Conservation (phyloP, 2,888 invertebrate species). For the Pardosa pseudoannulata region DNA sequence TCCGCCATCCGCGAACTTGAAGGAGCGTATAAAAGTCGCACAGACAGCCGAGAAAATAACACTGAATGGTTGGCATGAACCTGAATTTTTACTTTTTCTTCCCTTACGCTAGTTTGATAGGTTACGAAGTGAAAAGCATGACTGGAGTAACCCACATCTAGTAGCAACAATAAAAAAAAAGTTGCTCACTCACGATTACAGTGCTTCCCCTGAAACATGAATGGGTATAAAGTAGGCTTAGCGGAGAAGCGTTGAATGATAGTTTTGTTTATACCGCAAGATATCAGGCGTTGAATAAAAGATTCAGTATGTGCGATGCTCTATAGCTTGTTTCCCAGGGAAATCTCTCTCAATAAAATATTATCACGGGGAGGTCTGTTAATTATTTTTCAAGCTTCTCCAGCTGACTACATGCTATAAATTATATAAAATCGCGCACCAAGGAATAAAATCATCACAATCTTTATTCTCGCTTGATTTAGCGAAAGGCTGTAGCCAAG, state of each 20-base stretch:
- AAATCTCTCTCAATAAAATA: not conserved
- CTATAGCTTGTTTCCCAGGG: not conserved
- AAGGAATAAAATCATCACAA: no score
- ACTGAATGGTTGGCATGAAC: not conserved
- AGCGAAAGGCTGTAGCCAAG: no score
- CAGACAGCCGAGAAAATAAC: not conserved
- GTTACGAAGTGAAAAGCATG: not conserved
- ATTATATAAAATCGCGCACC: no score
- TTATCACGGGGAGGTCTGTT: no score
- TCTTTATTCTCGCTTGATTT: no score
- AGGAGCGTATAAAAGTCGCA: not conserved
- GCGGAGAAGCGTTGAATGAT: not conserved
- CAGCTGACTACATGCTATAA: no score
- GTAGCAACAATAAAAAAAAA: not conserved
- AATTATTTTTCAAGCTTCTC: no score
- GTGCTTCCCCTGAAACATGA: not conserved
- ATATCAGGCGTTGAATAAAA: not conserved
- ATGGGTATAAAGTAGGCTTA: not conserved
- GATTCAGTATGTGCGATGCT: not conserved
- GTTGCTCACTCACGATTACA: not conserved
- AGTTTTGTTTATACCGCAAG: not conserved
- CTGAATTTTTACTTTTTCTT: not conserved
- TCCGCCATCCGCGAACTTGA: not conserved
- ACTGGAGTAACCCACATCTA: not conserved
- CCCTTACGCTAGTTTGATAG: not conserved